Conservation (phyloP, 2,113 vertebrate species). For the Pseudopodoces humilis region DNA sequence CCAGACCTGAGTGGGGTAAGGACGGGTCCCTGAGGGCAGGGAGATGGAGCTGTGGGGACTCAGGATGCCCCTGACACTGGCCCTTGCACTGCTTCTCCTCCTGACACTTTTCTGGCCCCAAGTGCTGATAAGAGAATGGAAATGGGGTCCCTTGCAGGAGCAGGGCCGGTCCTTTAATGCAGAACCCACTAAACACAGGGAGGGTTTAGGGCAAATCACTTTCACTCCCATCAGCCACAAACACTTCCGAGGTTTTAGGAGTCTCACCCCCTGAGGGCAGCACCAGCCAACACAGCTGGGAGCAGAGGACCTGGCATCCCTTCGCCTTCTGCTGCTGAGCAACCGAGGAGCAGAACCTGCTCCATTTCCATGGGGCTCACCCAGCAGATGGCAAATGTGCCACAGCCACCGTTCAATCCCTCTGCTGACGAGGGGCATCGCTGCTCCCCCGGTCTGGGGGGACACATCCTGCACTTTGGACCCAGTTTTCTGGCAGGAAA, state of each 20-base stretch:
- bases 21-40: not conserved
- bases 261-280: conserved; percentile 68
- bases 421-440: not conserved
- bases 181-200: not conserved
- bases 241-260: conserved; percentile 8
- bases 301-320: conserved; percentile 44
- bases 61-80: not conserved
- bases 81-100: not conserved
- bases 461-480: not conserved
- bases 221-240: conserved; percentile 31
- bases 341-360: not conserved
- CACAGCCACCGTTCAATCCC: not conserved
- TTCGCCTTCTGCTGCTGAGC: not conserved
- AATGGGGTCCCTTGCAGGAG: not conserved
- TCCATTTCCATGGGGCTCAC: not conserved
- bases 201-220: conserved; percentile 20
- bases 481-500: not conserved
- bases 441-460: not conserved
- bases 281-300: conserved; percentile 51
- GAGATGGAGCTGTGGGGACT: not conserved
- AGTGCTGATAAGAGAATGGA: not conserved
- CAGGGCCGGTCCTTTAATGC: not conserved
- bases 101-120: not conserved
- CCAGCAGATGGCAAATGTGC: not conserved
- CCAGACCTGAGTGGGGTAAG: not conserved